Percentiles rank a stretch among this genome's conserved stretches.
Evolutionary conservation across 2,888 invertebrate species (phyloP).

Genomic region (Brachyptera risi): DNA sequence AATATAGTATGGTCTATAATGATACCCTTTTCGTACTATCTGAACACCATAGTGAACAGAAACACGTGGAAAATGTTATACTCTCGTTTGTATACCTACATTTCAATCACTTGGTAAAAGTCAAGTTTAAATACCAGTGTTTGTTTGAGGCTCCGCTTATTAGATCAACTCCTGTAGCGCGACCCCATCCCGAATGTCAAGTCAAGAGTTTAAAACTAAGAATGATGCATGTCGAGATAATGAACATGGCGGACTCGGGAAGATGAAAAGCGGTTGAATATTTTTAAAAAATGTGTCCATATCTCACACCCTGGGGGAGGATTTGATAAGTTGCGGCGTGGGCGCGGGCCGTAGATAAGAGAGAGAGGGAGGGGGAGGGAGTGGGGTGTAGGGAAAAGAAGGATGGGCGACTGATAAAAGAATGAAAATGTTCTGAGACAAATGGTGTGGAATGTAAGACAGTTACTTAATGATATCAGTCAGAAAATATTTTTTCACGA

Average conservation of each 20-base stretch:
- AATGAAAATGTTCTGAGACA: slow-evolving; percentile 29
- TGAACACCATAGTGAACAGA: no score
- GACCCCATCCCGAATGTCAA: slow-evolving; percentile 16
- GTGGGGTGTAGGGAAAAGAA: no score
- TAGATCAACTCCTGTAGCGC: neutral
- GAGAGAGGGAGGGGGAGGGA: slow-evolving; percentile 34
- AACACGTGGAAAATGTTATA: no score
- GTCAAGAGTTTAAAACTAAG: slow-evolving; percentile 26
- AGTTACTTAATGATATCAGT: slow-evolving; percentile 20
- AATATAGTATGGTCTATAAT: no score
- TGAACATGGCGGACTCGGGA: neutral
- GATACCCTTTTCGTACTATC: no score
- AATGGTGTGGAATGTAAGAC: slow-evolving; percentile 29
- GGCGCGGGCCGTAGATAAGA: slow-evolving; percentile 25
- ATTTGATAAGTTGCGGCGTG: slow-evolving; percentile 19
- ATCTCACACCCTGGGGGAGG: slow-evolving; percentile 34
- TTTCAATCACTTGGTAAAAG: no score
- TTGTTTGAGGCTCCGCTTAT: no score
- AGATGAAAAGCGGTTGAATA: slow-evolving; percentile 17
- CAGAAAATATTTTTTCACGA: slow-evolving; percentile 16
- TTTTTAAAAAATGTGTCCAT: slow-evolving; percentile 19
- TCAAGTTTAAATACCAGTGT: no score
- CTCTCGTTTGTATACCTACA: no score
- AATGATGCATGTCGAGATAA: slow-evolving; percentile 21
- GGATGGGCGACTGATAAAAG: slow-evolving; percentile 22